Evolutionary conservation across 1,140 invertebrate genomes (phyloP), one percentile per base, ranked within the genome.

Genomic region (Zaprionus gabonicus): DNA sequence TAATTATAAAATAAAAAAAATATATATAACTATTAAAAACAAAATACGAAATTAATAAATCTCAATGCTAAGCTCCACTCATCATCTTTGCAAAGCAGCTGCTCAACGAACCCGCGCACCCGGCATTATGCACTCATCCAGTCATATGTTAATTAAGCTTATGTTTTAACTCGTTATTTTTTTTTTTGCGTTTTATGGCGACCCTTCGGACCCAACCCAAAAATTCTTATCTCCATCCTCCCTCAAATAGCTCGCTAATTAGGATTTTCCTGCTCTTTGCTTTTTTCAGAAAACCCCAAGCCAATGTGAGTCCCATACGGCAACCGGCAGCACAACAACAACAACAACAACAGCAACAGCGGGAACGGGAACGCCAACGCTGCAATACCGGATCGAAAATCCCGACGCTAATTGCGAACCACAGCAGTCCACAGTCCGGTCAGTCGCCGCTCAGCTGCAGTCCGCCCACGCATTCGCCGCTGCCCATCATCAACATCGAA

Each of bases 301-400:
- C 91, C 91, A 93, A 92, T 87, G 92, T 92, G 75, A 93, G 92
- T 82, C 92, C 92, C 76, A 92, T 92, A 78, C 91, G 86, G 70
- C 92, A 93, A 78, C 82, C 80, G 69, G 83, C 84, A 83, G 76
- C 84, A 87, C 83, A 82, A 81, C 91, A 88, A 80, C 83, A 80
- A 80, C 83, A 80, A 78, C 81, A 80, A 78, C 81, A 76, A 63
- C 69, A 72, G 58, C 75, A 72, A 53, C 68, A 66, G 60, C 77
- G 67, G 59, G 81, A 81, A 73, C 86, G 82, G 75, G 86, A 87
- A 87, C 81, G 81, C 75, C 88, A 91, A 81, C 91, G 92, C 60
- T 92, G 87, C 77, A 91, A 91, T 84, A 92, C 92, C 65, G 84
- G 91, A 53, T 93, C 92, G 85, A 93, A 93, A 90, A 92, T 93